Base-by-base conservation (phyloP, 2,113 vertebrate genomes). In the Paracanthobrama guichenoti region DNA sequence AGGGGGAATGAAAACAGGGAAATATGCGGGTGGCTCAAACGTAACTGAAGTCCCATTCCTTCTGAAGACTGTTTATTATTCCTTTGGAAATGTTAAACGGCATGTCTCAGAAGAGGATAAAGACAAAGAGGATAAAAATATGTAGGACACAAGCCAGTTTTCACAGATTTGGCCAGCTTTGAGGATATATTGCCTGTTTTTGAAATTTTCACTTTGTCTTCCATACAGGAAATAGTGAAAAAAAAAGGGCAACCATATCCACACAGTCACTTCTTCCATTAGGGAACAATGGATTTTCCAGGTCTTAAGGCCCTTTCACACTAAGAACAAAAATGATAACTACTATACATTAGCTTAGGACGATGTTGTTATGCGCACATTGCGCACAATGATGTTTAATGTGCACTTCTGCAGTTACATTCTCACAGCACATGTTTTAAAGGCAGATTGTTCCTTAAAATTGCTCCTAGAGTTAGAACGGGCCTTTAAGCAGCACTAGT, bases 171-270 rank as follows among this genome's bases (percentile, higher is more conserved):
- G 72, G 72, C 64, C 39, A 60, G 83, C 22, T 46, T 82, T 57
- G 57, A 75, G 67, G 46, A 83, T 44, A 85, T 12, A 79, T 71
- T 35, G 78, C 74, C 87, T 89, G 89, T 60, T 90, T 64, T 82
- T 84, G 67, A 87, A 42, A 90, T 86, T 67, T 82, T 16, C 11
- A 55, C 60, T 57, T 79, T 48, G 69, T 79, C 14, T 39, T 80
- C 83, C 64, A 72, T 72, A 81, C 80, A 85, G 77, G 81, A 84
- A 85, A 72, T 48, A 35, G 80, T 24, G 71, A 6, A 57, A 22
- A 8, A 22, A 8, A 66, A 79, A 24, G 16, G 24, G 57, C 50
- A 57, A 76, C 50, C 53, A 22, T 11, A 18, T 81, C 31, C 76
- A 66, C 46, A 20, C 55, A 35, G 72, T 66, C 24, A 4, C 83